Conservation (phyloP, 2,113 vertebrate genomes). For the Larimichthys crocea region DNA sequence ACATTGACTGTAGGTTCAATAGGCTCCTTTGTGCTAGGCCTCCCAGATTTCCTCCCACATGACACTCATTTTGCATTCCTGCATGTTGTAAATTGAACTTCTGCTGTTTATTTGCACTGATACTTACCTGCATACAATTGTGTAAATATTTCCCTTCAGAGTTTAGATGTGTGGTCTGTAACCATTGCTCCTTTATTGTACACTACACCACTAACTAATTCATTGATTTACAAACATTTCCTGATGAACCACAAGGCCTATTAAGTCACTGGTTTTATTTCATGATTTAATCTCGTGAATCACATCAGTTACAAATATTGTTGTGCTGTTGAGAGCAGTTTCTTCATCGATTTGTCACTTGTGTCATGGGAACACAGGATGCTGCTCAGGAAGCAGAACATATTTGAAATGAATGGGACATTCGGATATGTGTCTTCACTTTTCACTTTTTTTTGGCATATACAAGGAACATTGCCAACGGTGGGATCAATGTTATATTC, state of each 20-base stretch:
- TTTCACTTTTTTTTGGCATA: neutral
- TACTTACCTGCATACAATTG: neutral
- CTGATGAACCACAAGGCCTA: neutral
- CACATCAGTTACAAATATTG: neutral
- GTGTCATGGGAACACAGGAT: neutral
- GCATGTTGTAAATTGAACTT: neutral
- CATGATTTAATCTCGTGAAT: neutral
- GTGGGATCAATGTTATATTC: constrained; percentile 9
- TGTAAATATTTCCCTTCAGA: neutral
- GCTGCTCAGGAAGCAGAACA: constrained; percentile 7
- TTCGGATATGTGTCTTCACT: neutral
- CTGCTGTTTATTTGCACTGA: neutral
- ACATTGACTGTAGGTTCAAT: neutral
- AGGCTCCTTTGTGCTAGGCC: neutral
- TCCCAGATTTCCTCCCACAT: neutral
- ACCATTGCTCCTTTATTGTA: neutral
- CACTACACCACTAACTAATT: neutral
- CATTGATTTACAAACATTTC: neutral
- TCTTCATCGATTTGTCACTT: neutral
- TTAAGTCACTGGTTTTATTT: neutral
- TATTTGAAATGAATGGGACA: neutral
- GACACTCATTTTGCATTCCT: neutral
- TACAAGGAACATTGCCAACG: constrained; percentile 6
- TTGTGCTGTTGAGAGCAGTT: neutral
- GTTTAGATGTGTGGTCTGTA: neutral